Percentiles rank a stretch among this genome's conserved stretches.
phyloP scores from a whole-genome alignment of 2,113 vertebrate species.

The Myodes glareolus region DNA sequence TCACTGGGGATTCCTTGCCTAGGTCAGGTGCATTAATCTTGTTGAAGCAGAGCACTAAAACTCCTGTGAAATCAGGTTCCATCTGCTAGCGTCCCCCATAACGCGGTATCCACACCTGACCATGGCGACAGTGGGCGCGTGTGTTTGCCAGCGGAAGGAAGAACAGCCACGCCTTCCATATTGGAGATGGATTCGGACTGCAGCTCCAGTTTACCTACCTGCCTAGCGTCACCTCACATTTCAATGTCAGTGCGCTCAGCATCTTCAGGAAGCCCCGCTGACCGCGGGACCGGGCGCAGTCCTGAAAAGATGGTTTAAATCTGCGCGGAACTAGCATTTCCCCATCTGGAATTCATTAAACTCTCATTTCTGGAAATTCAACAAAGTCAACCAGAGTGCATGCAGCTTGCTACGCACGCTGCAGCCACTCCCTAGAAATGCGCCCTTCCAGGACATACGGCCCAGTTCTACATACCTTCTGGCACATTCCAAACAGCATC shows the following conservation, averaged over 20 bases:
- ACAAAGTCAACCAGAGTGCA: neutral
- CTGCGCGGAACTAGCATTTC: neutral
- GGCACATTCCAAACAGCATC: neutral
- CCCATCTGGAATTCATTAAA: constrained; percentile 45
- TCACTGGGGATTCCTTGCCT: neutral
- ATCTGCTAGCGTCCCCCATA: neutral
- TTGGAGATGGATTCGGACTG: neutral
- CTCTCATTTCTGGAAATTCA: constrained; percentile 47
- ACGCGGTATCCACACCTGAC: neutral
- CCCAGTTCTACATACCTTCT: neutral
- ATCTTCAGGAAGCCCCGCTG: neutral
- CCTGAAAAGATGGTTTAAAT: constrained; percentile 7
- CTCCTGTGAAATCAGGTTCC: neutral
- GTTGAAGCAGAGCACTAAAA: neutral
- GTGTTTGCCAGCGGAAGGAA: neutral
- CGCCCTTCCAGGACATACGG: neutral
- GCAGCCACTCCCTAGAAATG: neutral
- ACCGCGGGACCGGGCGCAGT: neutral
- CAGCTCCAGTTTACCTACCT: neutral
- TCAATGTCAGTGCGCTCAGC: neutral
- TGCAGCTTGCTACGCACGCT: neutral
- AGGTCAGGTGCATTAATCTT: neutral
- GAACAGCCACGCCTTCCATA: neutral
- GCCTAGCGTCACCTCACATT: neutral
- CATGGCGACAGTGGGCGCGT: accelerated